Percentiles rank a stretch among this genome's conserved stretches.
These are phyloP conservation scores for Furcula furcula DNA, from an alignment of 2,888 invertebrate species.

Conservation along the genomic window DNA sequence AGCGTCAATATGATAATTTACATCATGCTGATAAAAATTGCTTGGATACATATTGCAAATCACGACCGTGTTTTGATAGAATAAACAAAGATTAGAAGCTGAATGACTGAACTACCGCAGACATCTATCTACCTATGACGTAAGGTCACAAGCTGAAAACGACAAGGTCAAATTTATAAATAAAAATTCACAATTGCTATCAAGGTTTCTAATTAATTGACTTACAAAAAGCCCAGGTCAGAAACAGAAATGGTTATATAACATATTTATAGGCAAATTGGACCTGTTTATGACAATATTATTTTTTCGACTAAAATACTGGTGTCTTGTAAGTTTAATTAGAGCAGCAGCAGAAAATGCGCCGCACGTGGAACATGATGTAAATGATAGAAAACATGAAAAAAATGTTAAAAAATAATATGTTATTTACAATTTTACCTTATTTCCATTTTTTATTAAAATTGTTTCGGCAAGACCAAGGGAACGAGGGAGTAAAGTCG, in stretches of 20 bases:
- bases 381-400: too few relatives aligned
- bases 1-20: too few relatives aligned
- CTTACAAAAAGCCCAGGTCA: conserved; percentile 11
- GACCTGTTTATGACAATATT: too few relatives aligned
- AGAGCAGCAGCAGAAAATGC: too few relatives aligned
- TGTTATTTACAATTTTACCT: too few relatives aligned
- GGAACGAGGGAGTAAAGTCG: conserved; percentile 89
- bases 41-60: neutral
- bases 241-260: conserved; percentile 16
- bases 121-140: conserved; percentile 50
- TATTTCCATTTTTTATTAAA: conserved; percentile 85
- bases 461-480: conserved; percentile 86
- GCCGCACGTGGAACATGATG: too few relatives aligned
- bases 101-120: conserved; percentile 13
- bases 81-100: neutral
- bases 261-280: too few relatives aligned
- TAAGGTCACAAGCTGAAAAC: conserved; percentile 65
- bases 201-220: conserved; percentile 19
- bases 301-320: too few relatives aligned
- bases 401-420: too few relatives aligned
- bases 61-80: neutral
- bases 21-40: neutral
- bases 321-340: too few relatives aligned
- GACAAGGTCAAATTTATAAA: conserved; percentile 76
- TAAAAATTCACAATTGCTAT: conserved; percentile 36